Percentiles rank a stretch among this genome's conserved stretches.
Evolutionary conservation across 2,888 invertebrate genomes (phyloP).

Genomic region (Diaprepes abbreviatus): DNA sequence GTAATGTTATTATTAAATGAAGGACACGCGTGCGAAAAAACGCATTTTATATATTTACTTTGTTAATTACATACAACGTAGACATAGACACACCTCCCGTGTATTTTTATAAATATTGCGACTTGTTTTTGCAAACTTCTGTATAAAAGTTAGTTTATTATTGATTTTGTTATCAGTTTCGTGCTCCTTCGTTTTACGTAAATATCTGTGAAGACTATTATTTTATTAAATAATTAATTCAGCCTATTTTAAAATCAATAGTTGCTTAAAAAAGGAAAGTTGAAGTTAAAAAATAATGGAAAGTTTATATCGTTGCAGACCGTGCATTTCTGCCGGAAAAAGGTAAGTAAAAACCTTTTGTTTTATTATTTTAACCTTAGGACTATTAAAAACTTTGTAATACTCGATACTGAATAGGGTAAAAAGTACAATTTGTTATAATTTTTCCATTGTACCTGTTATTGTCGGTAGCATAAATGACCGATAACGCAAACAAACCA

Average conservation of each 20-base stretch:
- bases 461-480: too few relatives aligned
- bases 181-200: too few relatives aligned
- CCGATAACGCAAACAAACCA: too few relatives aligned
- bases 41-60: slow-evolving; percentile 10
- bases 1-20: not conserved
- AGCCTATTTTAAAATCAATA: not conserved
- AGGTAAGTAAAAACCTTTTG: slow-evolving; percentile 10
- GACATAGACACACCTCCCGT: slow-evolving; percentile 35
- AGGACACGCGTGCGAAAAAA: not conserved
- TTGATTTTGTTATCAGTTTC: slow-evolving; percentile 14
- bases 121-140: slow-evolving; percentile 34
- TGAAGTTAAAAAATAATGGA: slow-evolving; percentile 17
- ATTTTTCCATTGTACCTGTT: too few relatives aligned
- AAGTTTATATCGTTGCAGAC: slow-evolving; percentile 23
- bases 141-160: slow-evolving; percentile 25
- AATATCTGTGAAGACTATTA: not conserved
- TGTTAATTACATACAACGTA: not conserved
- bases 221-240: not conserved
- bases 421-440: too few relatives aligned
- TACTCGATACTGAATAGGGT: too few relatives aligned
- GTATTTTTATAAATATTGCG: slow-evolving; percentile 27
- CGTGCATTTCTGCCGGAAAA: slow-evolving; percentile 25
- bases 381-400: too few relatives aligned
- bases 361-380: too few relatives aligned
- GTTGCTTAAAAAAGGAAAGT: not conserved